Base-by-base conservation (phyloP, 2,113 vertebrate species). In the Saguinus imperator region DNA sequence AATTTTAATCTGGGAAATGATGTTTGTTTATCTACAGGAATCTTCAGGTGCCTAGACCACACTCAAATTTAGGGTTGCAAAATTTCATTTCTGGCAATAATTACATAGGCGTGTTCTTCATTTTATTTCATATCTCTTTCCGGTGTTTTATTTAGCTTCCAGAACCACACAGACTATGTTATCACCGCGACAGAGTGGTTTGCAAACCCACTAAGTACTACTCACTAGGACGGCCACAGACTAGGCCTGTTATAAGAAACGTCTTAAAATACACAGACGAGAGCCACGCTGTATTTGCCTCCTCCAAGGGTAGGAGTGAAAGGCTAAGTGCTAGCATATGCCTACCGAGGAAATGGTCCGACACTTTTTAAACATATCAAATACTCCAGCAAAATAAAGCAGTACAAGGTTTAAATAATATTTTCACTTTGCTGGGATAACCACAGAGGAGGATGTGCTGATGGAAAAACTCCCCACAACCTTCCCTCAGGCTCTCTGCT, bases 141-240 rank as follows among this genome's bases (percentile, higher is more conserved):
- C 98, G 98, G 98, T 80, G 98, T 98, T 98, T 98, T 98, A 97
- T 98, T 99, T 98, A 98, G 98, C 96, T 98, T 96, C 83, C 77
- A 98, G 96, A 98, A 98, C 98, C 98, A 98, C 98, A 98, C 23
- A 73, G 96, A 96, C 94, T 95, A 98, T 98, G 98, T 95, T 96
- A 96, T 97, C 96, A 94, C 95, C 23, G 29, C 64, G 61, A 94
- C 83, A 89, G 91, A 77, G 98, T 48, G 95, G 87, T 97, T 98
- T 98, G 97, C 96, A 81, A 98, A 97, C 97, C 95, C 90, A 96
- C 97, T 98, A 98, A 98, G 88, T 97, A 89, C 95, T 82, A 97
- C 93, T 98, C 96, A 95, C 70, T 57, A 95, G 82, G 64, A 92
- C 66, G 35, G 58, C 98, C 96, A 96, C 96, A 97, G 97, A 97